Evolutionary conservation across 2,797 vertebrate genomes (phyloP).

Genomic region (Sebastolobus alascanus): DNA sequence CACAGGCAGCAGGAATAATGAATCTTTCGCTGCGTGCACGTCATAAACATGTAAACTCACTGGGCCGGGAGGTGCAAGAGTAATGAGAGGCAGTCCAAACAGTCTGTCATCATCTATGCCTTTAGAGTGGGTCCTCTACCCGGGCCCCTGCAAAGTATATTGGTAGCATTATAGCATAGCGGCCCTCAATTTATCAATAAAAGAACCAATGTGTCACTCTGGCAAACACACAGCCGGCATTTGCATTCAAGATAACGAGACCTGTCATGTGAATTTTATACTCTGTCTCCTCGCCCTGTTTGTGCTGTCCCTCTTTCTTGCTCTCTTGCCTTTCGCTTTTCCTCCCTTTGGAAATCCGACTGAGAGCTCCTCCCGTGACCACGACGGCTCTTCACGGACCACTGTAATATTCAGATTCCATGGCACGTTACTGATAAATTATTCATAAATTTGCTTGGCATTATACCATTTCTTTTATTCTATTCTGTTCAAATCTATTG

Average conservation of each 20-base stretch:
- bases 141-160: slow-evolving; percentile 67
- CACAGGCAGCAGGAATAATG: slow-evolving; percentile 69
- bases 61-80: slow-evolving; percentile 68
- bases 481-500: slow-evolving; percentile 25
- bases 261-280: slow-evolving; percentile 84
- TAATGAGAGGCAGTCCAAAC: slow-evolving; percentile 76
- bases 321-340: slow-evolving; percentile 56
- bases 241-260: slow-evolving; percentile 84
- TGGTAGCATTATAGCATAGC: slow-evolving; percentile 79
- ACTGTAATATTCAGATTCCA: slow-evolving; percentile 42
- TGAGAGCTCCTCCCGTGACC: slow-evolving; percentile 58
- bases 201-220: slow-evolving; percentile 80
- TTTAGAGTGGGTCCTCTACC: slow-evolving; percentile 68
- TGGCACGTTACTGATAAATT: slow-evolving; percentile 37
- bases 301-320: slow-evolving; percentile 68
- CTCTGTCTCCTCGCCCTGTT: slow-evolving; percentile 73
- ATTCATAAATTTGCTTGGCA: slow-evolving; percentile 36
- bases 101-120: slow-evolving; percentile 81
- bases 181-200: slow-evolving; percentile 81
- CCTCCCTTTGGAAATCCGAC: slow-evolving; percentile 55
- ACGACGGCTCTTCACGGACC: slow-evolving; percentile 39
- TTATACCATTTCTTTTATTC: slow-evolving; percentile 16
- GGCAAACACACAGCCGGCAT: slow-evolving; percentile 78
- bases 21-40: slow-evolving; percentile 65
- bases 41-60: slow-evolving; percentile 75